Base-by-base conservation (phyloP, 2,888 invertebrate species). In the Leptopilina drosophilae region DNA sequence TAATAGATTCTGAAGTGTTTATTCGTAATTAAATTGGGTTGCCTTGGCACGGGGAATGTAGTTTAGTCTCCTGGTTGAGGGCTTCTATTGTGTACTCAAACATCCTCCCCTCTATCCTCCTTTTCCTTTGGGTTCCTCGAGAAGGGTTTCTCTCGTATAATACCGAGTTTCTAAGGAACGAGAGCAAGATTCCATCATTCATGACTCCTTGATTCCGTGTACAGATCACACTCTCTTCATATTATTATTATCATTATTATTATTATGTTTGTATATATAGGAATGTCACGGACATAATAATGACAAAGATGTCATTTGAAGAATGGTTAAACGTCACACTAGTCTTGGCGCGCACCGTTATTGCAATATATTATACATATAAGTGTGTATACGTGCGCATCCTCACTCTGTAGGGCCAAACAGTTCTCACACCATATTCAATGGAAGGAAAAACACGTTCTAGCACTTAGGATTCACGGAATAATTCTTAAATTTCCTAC, bases 281-380 rank as follows among this genome's bases (percentile, higher is more conserved):
- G 83, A 81, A 80, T 81, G 78, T 69, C 76, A 79, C 76, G 78
- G 76, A 80, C 76, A 82, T 82, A 84, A 82, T 84, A 84, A 84
- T 84, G 84, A 84, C 83, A 83, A 84, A 84, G 80, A 82, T 82
- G 81, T 82, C 83, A 84, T 83, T 82, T 82, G 77, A 80, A 81
- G 84, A 84, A 82, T 78, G 82, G 81, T 82, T 49, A 82, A 79
- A 80, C 83, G 82, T 77, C 82, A 84, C 83, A 77, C 79, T 78
- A 80, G 77, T 78, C 83, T 75, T 76, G 78, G 81, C 49, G 6
- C 8, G 49, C 78, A 84, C 86, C 84, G 86, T 86, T 86, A 86
- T 76, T 56, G 79, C 80, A 81, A 83, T 81, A 77, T 79, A 81
- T 82, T 80, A 82, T 81, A 79, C 11, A 49, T 11, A 49, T 11